Evolutionary conservation across 2,888 invertebrate species (phyloP).

Genomic region (Leptinotarsa haldemani): DNA sequence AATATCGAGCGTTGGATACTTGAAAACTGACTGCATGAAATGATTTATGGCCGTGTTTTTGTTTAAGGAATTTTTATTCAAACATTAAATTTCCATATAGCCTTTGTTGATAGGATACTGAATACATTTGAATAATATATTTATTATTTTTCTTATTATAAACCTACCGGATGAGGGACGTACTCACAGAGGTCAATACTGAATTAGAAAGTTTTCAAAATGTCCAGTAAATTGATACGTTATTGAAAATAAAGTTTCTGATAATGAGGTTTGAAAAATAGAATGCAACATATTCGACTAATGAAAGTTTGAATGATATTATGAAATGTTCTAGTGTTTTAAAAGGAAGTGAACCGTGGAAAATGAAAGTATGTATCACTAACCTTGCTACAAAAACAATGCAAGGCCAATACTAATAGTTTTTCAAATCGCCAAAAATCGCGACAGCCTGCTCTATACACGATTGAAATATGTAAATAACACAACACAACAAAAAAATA

Average conservation of each 20-base stretch:
- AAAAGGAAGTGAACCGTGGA: too few relatives aligned
- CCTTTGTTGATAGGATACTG: constrained; percentile 15
- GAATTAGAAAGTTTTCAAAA: neutral
- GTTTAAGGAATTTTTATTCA: neutral
- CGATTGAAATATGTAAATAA: neutral
- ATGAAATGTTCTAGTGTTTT: too few relatives aligned
- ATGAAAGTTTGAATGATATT: too few relatives aligned
- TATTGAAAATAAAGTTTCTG: neutral
- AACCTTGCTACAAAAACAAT: neutral
- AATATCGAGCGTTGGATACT: neutral
- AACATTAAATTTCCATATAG: neutral
- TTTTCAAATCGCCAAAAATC: neutral
- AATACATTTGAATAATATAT: constrained; percentile 11
- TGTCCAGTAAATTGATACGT: neutral
- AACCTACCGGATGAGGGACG: neutral
- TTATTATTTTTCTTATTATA: constrained; percentile 7
- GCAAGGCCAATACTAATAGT: neutral
- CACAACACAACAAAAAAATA: too few relatives aligned
- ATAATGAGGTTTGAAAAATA: too few relatives aligned
- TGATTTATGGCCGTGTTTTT: constrained; percentile 8
- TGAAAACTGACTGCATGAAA: neutral
- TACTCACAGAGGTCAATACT: neutral
- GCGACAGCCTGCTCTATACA: neutral
- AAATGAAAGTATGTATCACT: neutral
- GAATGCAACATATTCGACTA: too few relatives aligned